Evolutionary conservation across 2,113 vertebrate genomes (phyloP).

Genomic region (Epinephelus fuscoguttatus): DNA sequence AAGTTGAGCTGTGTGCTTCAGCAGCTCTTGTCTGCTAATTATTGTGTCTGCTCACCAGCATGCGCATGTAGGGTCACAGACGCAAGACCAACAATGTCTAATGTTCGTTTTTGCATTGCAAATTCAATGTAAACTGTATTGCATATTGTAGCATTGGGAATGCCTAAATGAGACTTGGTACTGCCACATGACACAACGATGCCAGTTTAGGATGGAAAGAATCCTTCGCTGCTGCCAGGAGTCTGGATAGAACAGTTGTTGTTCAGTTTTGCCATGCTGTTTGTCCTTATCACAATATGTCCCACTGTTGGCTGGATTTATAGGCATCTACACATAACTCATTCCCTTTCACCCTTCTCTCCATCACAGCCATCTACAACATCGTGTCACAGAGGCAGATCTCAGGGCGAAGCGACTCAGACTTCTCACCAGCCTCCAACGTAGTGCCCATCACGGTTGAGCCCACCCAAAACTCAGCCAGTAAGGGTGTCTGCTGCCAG

Average conservation of each 20-base stretch:
- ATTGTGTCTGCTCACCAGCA: neutral
- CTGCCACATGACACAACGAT: conserved; percentile 56
- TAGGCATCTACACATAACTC: conserved; percentile 51
- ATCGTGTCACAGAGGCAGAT: conserved; percentile 92
- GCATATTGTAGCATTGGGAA: conserved; percentile 22
- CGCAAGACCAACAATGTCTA: neutral
- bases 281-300: conserved; percentile 71
- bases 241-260: conserved; percentile 70
- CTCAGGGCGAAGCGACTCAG: conserved; percentile 79
- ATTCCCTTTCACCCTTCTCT: conserved; percentile 31
- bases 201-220: conserved; percentile 69
- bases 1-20: neutral
- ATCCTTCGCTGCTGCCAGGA: conserved; percentile 61
- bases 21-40: neutral
- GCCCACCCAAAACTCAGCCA: conserved; percentile 87
- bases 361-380: conserved; percentile 88
- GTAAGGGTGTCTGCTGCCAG: conserved; percentile 88
- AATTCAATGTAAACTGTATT: conserved; percentile 17
- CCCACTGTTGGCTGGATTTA: conserved; percentile 61
- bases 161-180: conserved; percentile 43
- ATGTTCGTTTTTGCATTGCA: neutral
- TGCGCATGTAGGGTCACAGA: neutral
- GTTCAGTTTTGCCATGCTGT: conserved; percentile 62
- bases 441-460: conserved; percentile 91
- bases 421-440: conserved; percentile 87